Evolutionary conservation across 1,140 invertebrate species (phyloP).

Genomic region (Lepidurus packardi): DNA sequence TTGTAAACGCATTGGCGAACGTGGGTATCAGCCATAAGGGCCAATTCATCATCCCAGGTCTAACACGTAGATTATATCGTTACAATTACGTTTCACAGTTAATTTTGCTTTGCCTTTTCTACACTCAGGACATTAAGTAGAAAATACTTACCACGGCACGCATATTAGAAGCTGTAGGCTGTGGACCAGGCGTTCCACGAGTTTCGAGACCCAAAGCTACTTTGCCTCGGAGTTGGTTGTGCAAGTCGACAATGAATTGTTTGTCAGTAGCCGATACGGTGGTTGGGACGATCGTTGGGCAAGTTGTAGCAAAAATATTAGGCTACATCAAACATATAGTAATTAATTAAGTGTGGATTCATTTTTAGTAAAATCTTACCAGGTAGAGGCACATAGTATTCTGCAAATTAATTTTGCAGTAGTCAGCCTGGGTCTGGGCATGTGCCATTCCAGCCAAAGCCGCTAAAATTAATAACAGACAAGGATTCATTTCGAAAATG

Average conservation of each 20-base stretch:
- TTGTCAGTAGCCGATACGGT: constrained; percentile 24
- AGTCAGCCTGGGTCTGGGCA: background rate
- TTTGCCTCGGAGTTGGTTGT: constrained; percentile 68
- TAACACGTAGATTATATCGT: background rate
- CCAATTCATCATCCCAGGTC: constrained; percentile 31
- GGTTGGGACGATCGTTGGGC: background rate
- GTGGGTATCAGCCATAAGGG: constrained; percentile 26
- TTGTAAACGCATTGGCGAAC: constrained; percentile 25
- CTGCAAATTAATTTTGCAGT: background rate
- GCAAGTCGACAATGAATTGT: constrained; percentile 50
- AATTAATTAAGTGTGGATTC: background rate
- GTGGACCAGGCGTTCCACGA: constrained; percentile 52
- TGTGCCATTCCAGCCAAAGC: background rate
- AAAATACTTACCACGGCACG: constrained; percentile 58
- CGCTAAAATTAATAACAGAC: background rate
- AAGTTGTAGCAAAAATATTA: background rate
- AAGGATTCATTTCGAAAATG: background rate
- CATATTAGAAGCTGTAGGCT: constrained; percentile 69
- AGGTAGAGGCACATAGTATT: background rate
- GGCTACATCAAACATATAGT: background rate
- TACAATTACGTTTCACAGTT: no score
- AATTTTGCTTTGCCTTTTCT: no score
- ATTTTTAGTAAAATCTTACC: background rate
- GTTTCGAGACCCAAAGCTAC: constrained; percentile 67
- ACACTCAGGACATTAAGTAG: no score